These are phyloP conservation scores for Erethizon dorsatum DNA, from an alignment of 2,797 vertebrate genomes.

Conservation along the genomic window DNA sequence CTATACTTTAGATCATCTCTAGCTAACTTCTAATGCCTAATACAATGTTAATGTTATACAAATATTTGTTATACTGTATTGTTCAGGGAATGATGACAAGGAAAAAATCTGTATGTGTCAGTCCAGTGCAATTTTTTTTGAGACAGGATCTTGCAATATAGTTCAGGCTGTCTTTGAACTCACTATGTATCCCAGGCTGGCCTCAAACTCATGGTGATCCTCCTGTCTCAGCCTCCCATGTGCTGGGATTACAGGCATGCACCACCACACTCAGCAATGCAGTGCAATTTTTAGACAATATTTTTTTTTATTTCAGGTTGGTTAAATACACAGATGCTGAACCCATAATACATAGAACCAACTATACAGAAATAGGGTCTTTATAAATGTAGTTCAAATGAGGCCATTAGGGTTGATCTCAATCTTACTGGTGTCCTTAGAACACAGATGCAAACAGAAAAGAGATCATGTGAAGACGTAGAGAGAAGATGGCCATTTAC, in stretches of 20 bases:
- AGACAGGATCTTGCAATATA: background rate
- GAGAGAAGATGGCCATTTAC: background rate
- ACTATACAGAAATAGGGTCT: background rate
- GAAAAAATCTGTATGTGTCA: background rate
- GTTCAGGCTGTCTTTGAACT: background rate
- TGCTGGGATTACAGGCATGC: background rate
- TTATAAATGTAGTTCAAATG: conserved; percentile 32
- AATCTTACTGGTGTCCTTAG: background rate
- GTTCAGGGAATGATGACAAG: background rate
- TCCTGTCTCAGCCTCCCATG: background rate
- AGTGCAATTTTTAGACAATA: background rate
- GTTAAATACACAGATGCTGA: background rate
- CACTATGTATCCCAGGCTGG: background rate
- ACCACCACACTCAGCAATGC: background rate
- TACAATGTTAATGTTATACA: background rate
- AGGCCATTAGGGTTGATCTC: background rate
- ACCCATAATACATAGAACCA: background rate
- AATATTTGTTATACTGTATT: background rate
- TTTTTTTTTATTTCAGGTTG: background rate
- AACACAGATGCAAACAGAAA: background rate
- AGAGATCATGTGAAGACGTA: background rate
- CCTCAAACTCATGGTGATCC: background rate
- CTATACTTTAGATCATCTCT: background rate
- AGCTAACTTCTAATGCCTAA: background rate
- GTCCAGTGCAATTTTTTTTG: background rate